These are phyloP conservation scores for Patella caerulea DNA, from an alignment of 2,888 invertebrate genomes.

Conservation along the genomic window DNA sequence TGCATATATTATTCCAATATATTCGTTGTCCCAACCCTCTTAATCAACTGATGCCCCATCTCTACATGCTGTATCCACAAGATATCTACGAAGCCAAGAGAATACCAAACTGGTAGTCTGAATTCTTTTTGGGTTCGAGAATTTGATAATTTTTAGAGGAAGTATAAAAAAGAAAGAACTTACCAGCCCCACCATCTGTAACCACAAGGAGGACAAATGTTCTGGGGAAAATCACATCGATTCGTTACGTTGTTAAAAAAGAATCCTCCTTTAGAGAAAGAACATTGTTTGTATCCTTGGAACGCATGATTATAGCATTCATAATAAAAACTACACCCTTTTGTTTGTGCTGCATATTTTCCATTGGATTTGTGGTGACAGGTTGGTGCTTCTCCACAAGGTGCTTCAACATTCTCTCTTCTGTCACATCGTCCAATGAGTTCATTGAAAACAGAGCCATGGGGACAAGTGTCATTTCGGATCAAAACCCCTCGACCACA, in stretches of 20 bases:
- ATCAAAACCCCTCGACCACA: conserved; percentile 40
- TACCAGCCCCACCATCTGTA: conserved; percentile 51
- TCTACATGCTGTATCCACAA: too few species aligned
- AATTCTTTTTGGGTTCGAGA: too few species aligned
- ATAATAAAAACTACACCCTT: conserved; percentile 44
- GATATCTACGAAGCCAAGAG: too few species aligned
- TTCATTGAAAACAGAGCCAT: conserved; percentile 37
- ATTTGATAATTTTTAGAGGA: too few species aligned
- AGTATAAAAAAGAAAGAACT: conserved; percentile 14
- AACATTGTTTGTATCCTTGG: conserved; percentile 36
- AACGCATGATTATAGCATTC: conserved; percentile 36
- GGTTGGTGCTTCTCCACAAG: conserved; percentile 37
- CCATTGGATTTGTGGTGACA: conserved; percentile 39
- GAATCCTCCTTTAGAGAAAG: conserved; percentile 36
- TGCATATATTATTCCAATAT: too few species aligned
- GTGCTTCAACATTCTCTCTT: conserved; percentile 35
- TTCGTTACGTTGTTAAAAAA: conserved; percentile 44
- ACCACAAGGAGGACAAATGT: conserved; percentile 50
- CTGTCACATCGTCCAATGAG: conserved; percentile 38
- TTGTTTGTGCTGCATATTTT: conserved; percentile 33
- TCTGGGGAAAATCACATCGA: conserved; percentile 43
- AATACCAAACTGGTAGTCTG: too few species aligned
- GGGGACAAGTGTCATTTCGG: conserved; percentile 38
- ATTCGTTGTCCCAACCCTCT: too few species aligned
- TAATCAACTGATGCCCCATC: too few species aligned